Evolutionary conservation across 2,888 invertebrate genomes (phyloP), one percentile per base, ranked within the genome.

Genomic region (Ophioninae sp.): DNA sequence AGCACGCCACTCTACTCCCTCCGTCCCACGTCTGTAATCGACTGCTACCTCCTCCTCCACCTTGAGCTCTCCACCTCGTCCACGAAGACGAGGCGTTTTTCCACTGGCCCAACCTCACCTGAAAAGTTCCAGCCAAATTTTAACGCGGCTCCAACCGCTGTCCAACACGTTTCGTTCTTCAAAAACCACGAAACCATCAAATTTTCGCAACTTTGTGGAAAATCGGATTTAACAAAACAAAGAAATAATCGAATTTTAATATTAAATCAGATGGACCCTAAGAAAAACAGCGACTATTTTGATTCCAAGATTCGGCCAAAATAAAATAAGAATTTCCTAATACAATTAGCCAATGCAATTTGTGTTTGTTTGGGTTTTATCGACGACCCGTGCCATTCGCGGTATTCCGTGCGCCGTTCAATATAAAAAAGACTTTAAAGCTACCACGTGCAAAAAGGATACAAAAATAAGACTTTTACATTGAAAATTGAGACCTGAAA

Each of bases 1-100:
- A 91, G 91, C 91, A 91, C 89, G 88, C 89, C 89, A 91, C 90
- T 88, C 89, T 79, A 59, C 84, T 89, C 79, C 87, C 86, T 90
- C 88, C 86, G 88, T 88, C 86, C 88, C 89, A 85, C 90, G 87
- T 86, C 87, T 86, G 85, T 88, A 88, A 86, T 88, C 89, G 67
- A 81, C 78, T 50, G 79, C 81, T 56, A 56, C 81, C 86, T 88
- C 88, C 86, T 85, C 85, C 86, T 89, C 87, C 87, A 88, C 89
- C 87, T 85, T 88, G 87, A 85, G 88, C 85, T 87, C 85, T 87
- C 83, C 89, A 90, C 88, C 89, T 87, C 89, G 90, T 76, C 88
- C 89, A 83, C 77, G 77, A 81, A 83, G 90, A 89, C 89, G 89
- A 89, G 90, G 90, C 87, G 89, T 88, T 88, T 83, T 85, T 70